These are phyloP conservation scores for Polydrusus pterygomalis DNA, from an alignment of 2,888 invertebrate species.

Conservation along the genomic window DNA sequence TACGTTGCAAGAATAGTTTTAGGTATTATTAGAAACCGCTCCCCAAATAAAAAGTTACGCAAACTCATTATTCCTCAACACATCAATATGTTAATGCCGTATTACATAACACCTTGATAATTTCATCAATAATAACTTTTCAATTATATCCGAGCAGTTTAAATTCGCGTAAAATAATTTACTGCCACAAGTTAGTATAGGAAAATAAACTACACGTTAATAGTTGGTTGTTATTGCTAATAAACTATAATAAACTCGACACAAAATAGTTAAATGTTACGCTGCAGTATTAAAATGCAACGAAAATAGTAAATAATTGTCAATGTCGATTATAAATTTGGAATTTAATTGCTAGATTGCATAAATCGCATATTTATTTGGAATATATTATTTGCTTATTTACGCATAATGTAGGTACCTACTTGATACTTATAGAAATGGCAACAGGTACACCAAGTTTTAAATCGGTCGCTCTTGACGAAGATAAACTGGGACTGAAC, in stretches of 20 bases:
- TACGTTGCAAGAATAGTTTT: too few relatives aligned
- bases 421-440: too few relatives aligned
- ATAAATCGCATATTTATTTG: slow-evolving; percentile 10
- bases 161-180: neutral
- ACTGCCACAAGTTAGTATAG: neutral
- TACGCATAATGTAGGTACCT: neutral
- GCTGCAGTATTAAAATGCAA: neutral
- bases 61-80: too few relatives aligned
- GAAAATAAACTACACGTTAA: neutral
- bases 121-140: slow-evolving; percentile 1
- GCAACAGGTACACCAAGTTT: too few relatives aligned
- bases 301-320: neutral
- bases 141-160: neutral
- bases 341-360: slow-evolving; percentile 15
- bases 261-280: slow-evolving; percentile 11
- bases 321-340: slow-evolving; percentile 10
- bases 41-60: too few relatives aligned
- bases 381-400: slow-evolving; percentile 1
- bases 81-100: too few relatives aligned
- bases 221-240: neutral
- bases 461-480: too few relatives aligned
- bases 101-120: neutral
- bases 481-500: too few relatives aligned
- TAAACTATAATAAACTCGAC: slow-evolving; percentile 17
- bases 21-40: too few relatives aligned